phyloP scores from a whole-genome alignment of 1,140 invertebrate species.

The Neodiprion fabricii region DNA sequence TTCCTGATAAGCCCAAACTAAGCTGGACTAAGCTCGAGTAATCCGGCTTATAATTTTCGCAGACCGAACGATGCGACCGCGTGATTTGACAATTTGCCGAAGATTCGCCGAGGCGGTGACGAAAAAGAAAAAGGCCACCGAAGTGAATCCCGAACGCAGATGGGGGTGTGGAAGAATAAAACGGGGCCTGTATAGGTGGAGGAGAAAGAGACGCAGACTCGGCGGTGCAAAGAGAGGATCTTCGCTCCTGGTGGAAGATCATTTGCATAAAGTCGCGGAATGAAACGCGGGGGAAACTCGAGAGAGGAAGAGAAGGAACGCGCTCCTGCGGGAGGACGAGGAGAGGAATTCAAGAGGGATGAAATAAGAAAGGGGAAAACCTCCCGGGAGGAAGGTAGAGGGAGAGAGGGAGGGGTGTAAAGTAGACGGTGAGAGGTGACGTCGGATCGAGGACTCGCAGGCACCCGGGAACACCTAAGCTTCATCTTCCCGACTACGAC shows the following conservation, averaged over 20 bases:
- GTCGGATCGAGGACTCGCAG: conserved; percentile 3
- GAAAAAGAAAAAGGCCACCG: background rate
- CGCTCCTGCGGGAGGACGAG: background rate
- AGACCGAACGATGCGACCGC: background rate
- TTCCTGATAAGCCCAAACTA: background rate
- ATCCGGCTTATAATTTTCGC: background rate
- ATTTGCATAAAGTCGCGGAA: background rate
- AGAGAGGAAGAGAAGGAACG: background rate
- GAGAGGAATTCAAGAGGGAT: too few species aligned
- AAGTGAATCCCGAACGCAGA: background rate
- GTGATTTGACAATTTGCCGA: background rate
- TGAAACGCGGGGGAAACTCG: background rate
- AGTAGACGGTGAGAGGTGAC: conserved; percentile 4
- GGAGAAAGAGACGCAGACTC: background rate
- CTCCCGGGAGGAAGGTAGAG: background rate
- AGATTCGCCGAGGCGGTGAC: too few species aligned
- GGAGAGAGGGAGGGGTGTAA: background rate
- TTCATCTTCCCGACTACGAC: background rate
- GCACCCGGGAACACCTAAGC: background rate
- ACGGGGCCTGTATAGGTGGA: background rate
- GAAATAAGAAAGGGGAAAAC: background rate
- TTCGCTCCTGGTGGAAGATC: background rate
- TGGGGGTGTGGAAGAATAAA: background rate
- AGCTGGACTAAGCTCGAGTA: background rate
- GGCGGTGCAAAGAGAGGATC: background rate